Percentiles rank a stretch among this genome's conserved stretches.
These are phyloP conservation scores for Machaerirhynchus nigripectus DNA, from an alignment of 2,113 vertebrate species.

Conservation along the genomic window DNA sequence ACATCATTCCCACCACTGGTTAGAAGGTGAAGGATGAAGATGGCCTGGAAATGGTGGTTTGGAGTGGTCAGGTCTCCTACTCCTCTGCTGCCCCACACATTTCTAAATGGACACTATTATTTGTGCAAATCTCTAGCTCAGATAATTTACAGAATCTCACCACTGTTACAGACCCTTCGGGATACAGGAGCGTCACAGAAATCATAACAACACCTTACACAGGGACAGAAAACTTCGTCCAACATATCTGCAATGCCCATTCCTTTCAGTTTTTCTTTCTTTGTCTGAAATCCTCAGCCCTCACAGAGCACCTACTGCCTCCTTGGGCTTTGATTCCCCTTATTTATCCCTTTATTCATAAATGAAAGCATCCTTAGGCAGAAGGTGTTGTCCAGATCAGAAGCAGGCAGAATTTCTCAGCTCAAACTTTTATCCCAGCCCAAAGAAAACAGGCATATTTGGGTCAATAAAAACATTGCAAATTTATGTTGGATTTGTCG, in stretches of 20 bases:
- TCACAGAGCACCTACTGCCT: background rate
- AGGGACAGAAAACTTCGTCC: background rate
- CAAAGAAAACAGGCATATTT: constrained; percentile 52
- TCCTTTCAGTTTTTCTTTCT: background rate
- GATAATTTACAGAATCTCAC: background rate
- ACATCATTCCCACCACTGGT: background rate
- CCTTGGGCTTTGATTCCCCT: background rate
- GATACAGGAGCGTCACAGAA: background rate
- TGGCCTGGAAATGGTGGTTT: background rate
- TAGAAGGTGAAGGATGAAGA: background rate
- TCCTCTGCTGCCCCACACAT: background rate
- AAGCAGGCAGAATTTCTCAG: constrained; percentile 10
- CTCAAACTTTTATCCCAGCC: constrained; percentile 35
- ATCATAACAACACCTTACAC: background rate
- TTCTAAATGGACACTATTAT: background rate
- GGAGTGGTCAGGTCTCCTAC: background rate
- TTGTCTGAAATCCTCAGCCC: background rate
- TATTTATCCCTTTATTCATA: background rate
- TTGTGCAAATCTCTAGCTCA: background rate
- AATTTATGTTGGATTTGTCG: constrained; percentile 44
- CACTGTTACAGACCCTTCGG: background rate
- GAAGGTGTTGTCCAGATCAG: constrained; percentile 34
- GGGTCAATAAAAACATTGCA: constrained; percentile 23
- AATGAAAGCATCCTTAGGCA: constrained; percentile 38
- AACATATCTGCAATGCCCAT: background rate